Conservation (phyloP, 2,888 invertebrate genomes). For the Sphaerophoria taeniata region DNA sequence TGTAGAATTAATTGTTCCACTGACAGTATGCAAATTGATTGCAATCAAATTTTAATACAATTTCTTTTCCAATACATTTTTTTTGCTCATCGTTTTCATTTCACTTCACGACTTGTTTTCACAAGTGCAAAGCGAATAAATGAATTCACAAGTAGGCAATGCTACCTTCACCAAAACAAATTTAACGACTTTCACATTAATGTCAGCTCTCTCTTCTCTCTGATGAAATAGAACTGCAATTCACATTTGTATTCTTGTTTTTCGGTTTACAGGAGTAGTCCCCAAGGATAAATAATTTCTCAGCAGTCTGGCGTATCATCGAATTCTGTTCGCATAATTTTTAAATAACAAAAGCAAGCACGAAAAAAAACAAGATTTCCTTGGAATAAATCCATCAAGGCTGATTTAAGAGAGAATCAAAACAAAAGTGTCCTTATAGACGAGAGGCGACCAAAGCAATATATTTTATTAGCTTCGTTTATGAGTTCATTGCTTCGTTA, state of each 20-base stretch:
- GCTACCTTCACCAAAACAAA: slow-evolving; percentile 8
- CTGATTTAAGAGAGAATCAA: slow-evolving; percentile 47
- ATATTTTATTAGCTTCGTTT: slow-evolving; percentile 73
- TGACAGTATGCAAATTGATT: slow-evolving; percentile 16
- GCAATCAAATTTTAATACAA: slow-evolving; percentile 31
- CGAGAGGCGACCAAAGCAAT: slow-evolving; percentile 44
- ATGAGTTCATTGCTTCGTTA: slow-evolving; percentile 73
- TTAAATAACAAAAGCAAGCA: slow-evolving; percentile 44
- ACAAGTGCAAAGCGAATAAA: slow-evolving; percentile 31
- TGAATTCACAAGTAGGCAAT: slow-evolving; percentile 29
- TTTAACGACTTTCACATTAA: slow-evolving; percentile 59
- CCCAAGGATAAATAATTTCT: slow-evolving; percentile 44
- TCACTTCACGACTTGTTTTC: slow-evolving; percentile 13
- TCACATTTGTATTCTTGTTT: too few relatives aligned
- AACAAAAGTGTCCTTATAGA: slow-evolving; percentile 49
- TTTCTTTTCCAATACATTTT: slow-evolving; percentile 32
- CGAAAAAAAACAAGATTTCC: not conserved
- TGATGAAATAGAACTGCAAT: slow-evolving; percentile 35
- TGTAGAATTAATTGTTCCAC: not conserved
- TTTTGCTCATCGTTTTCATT: slow-evolving; percentile 33
- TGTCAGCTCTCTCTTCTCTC: slow-evolving; percentile 19
- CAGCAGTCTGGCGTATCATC: slow-evolving; percentile 51
- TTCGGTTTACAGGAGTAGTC: slow-evolving; percentile 41
- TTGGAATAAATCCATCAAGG: slow-evolving; percentile 26
- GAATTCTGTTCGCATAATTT: slow-evolving; percentile 60